phyloP scores from a whole-genome alignment of 2,797 vertebrate genomes.

The Oryzias sinensis region DNA sequence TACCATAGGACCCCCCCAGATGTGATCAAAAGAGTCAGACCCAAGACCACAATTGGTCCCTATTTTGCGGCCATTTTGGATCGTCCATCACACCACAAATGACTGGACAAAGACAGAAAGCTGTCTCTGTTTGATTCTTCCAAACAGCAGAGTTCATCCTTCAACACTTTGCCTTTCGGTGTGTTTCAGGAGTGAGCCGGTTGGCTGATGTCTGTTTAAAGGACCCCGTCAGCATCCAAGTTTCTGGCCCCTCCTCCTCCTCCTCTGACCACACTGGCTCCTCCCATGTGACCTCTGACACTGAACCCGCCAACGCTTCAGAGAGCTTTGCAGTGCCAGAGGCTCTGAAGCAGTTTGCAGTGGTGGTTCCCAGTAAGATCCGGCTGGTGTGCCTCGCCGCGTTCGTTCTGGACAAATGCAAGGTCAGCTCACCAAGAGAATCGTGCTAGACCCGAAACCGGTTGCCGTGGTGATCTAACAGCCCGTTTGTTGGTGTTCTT shows the following conservation, averaged over 20 bases:
- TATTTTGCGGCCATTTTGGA: too few species aligned
- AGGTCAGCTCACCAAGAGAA: conserved; percentile 56
- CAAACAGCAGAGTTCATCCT: too few species aligned
- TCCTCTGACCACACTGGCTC: background rate
- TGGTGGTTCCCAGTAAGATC: conserved; percentile 90
- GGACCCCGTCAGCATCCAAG: conserved; percentile 80
- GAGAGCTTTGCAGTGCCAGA: conserved; percentile 86
- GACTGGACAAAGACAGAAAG: too few species aligned
- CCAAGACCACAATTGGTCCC: too few species aligned
- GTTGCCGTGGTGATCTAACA: conserved; percentile 6
- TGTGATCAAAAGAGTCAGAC: too few species aligned
- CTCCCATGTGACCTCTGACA: conserved; percentile 4
- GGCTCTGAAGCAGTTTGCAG: conserved; percentile 82
- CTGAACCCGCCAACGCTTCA: conserved; percentile 18
- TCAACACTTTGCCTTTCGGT: background rate
- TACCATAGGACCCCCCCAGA: too few species aligned
- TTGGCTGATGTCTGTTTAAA: conserved; percentile 87
- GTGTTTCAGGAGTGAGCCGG: conserved; percentile 79
- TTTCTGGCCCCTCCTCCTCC: conserved; percentile 65
- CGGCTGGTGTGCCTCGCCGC: conserved; percentile 89
- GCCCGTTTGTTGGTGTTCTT: conserved; percentile 54
- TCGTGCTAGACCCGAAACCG: too few species aligned
- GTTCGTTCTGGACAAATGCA: conserved; percentile 89
- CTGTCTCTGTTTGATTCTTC: background rate
- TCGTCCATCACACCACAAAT: too few species aligned